Percentiles rank a stretch among this genome's conserved stretches.
phyloP scores from a whole-genome alignment of 2,888 invertebrate species.

The Nineta flava region DNA sequence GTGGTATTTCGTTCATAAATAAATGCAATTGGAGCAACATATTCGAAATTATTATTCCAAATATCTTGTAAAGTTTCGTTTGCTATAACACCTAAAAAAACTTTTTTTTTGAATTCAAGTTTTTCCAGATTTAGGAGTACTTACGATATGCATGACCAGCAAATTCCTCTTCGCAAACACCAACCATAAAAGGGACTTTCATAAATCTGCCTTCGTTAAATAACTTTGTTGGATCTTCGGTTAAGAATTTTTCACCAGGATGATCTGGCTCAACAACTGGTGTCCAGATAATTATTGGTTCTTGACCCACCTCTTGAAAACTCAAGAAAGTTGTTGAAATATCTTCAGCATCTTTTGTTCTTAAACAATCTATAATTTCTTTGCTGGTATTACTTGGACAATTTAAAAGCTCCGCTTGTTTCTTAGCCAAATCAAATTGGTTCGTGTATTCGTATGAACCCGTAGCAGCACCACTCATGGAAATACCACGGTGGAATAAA shows the following conservation, averaged over 20 bases:
- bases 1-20: constrained; percentile 37
- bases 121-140: too few relatives aligned
- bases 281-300: constrained; percentile 39
- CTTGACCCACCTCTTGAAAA: constrained; percentile 24
- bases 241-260: constrained; percentile 49
- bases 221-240: constrained; percentile 39
- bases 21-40: constrained; percentile 47
- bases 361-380: constrained; percentile 37
- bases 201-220: constrained; percentile 39
- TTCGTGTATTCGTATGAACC: too few relatives aligned
- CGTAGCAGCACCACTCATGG: constrained; percentile 55
- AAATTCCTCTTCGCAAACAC: constrained; percentile 51
- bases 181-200: constrained; percentile 46
- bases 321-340: constrained; percentile 27
- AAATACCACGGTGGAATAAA: constrained; percentile 52
- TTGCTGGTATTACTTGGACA: constrained; percentile 38
- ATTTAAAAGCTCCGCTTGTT: constrained; percentile 40
- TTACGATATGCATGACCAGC: constrained; percentile 34
- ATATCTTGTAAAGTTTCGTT: constrained; percentile 35
- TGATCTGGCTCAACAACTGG: constrained; percentile 50
- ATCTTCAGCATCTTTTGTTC: constrained; percentile 32
- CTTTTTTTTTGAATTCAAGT: too few relatives aligned
- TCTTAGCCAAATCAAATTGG: constrained; percentile 39
- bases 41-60: constrained; percentile 42
- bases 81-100: constrained; percentile 30